Evolutionary conservation across 2,797 vertebrate species (phyloP), one percentile per base, ranked within the genome.

Genomic region (Labeo calbasu): DNA sequence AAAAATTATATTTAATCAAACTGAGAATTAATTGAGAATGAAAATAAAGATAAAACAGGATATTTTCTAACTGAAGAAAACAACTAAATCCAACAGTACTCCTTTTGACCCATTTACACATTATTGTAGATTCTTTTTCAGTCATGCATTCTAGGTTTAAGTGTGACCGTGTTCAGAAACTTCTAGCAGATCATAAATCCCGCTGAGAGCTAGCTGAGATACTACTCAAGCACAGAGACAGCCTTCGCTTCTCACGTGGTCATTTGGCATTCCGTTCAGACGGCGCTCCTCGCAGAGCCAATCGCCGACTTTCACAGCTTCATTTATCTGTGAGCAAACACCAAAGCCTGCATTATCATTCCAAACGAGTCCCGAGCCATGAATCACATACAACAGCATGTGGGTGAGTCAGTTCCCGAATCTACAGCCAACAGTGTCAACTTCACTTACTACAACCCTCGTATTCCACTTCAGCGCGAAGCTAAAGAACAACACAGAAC

Each of bases 271-370:
- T 85, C 79, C 2, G 4, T 70, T 48, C 63, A 81, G 79, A 48
- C 12, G 72, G 32, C 59, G 19, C 51, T 75, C 71, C 53, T 76
- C 63, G 40, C 66, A 77, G 50, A 68, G 61, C 17, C 46, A 71
- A 63, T 17, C 19, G 36, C 36, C 6, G 23, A 79, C 75, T 79
- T 86, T 79, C 76, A 86, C 76, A 79, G 81, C 69, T 79, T 86
- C 36, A 71, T 83, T 86, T 79, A 63, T 85, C 40, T 77, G 40
- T 53, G 73, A 71, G 55, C 75, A 82, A 83, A 73, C 68, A 75
- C 76, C 66, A 83, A 86, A 68, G 76, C 13, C 76, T 73, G 69
- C 69, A 63, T 79, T 86, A 57, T 79, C 75, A 77, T 82, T 86
- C 75, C 55, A 77, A 78, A 65, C 55, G 13, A 63, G 55, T 53